Conservation (phyloP, 2,888 invertebrate species). For the Xanthia icteritia region DNA sequence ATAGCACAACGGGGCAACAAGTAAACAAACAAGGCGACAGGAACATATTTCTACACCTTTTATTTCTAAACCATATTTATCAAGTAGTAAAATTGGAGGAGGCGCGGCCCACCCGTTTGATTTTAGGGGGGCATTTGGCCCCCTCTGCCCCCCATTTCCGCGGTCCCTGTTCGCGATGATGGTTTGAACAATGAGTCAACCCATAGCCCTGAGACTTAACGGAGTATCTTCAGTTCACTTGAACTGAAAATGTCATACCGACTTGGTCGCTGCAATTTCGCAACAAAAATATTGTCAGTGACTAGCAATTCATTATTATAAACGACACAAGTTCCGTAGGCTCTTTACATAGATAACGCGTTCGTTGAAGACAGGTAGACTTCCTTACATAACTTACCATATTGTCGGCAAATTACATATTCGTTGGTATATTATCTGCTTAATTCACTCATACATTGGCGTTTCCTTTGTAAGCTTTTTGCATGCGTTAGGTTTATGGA, state of each 20-base stretch:
- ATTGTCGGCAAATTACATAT: conserved; percentile 65
- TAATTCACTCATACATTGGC: conserved; percentile 53
- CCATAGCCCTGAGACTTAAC: not conserved
- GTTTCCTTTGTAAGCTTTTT: conserved; percentile 56
- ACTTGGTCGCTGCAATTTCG: conserved; percentile 23
- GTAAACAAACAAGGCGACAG: too few species aligned
- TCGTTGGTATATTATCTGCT: conserved; percentile 51
- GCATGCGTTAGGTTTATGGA: conserved; percentile 57
- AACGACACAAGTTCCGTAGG: conserved; percentile 46
- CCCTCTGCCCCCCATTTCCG: too few species aligned
- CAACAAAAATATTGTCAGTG: conserved; percentile 18
- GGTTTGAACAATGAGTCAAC: conserved; percentile 11
- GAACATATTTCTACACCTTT: too few species aligned
- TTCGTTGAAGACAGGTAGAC: conserved; percentile 40
- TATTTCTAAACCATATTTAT: too few species aligned
- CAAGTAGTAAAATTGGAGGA: too few species aligned
- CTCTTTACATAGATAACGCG: conserved; percentile 58
- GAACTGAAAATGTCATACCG: conserved; percentile 1
- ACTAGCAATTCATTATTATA: conserved; percentile 21
- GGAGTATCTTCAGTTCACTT: not conserved
- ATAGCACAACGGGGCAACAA: too few species aligned
- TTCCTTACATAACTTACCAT: conserved; percentile 73
- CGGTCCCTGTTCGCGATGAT: not conserved
- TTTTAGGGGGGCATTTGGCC: too few species aligned
- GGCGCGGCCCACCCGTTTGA: too few species aligned